A percentile compares a stretch with the other conserved stretches of the same genome.
These are phyloP conservation scores for Mallotus villosus DNA, from an alignment of 2,797 vertebrate species.

Conservation along the genomic window DNA sequence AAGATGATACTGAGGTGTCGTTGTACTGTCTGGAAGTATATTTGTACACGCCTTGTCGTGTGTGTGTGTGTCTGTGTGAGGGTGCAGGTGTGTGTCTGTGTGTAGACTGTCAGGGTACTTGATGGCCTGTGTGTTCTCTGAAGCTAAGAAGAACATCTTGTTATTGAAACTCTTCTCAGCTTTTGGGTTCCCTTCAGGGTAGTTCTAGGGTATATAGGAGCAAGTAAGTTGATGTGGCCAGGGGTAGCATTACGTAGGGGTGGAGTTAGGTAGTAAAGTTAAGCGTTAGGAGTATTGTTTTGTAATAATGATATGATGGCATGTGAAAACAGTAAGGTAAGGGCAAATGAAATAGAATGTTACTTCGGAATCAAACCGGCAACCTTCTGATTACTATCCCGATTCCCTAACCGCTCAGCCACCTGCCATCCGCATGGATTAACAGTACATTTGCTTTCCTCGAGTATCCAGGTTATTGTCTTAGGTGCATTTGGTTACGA, in stretches of 20 bases:
- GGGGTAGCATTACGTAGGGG: too few species aligned
- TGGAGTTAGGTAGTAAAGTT: too few species aligned
- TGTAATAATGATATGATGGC: too few species aligned
- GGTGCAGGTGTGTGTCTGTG: not conserved
- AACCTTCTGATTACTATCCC: too few species aligned
- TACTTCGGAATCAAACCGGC: too few species aligned
- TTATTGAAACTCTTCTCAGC: not conserved
- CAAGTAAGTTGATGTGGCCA: not conserved
- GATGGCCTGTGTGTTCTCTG: not conserved
- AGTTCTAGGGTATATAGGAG: not conserved
- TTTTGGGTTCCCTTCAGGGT: not conserved
- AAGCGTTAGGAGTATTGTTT: too few species aligned
- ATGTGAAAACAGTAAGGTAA: too few species aligned
- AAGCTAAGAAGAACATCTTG: conserved; percentile 5
- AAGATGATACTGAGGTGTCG: too few species aligned
- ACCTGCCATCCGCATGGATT: too few species aligned
- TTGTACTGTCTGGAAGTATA: not conserved
- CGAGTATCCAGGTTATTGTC: not conserved
- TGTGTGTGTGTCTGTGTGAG: not conserved
- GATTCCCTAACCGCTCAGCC: too few species aligned
- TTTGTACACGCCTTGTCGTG: not conserved
- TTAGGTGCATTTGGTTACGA: not conserved
- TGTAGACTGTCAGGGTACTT: not conserved
- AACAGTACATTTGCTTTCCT: not conserved
- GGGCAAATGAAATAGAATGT: too few species aligned